phyloP scores from a whole-genome alignment of 2,113 vertebrate genomes.

The Phylloscopus trochilus region DNA sequence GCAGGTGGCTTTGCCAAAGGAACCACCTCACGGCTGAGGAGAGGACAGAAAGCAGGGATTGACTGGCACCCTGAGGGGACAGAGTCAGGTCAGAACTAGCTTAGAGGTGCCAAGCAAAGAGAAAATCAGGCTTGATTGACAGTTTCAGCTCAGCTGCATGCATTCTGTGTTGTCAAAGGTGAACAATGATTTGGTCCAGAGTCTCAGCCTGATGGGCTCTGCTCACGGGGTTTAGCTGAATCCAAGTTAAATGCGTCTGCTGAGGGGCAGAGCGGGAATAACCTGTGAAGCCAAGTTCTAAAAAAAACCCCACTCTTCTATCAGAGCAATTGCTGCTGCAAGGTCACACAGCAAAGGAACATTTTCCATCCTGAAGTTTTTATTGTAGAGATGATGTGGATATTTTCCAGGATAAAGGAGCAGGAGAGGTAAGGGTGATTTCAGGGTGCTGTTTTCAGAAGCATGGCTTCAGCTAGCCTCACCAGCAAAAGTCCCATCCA shows the following conservation, averaged over 20 bases:
- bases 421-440: neutral
- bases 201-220: neutral
- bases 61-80: neutral
- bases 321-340: neutral
- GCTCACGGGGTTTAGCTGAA: neutral
- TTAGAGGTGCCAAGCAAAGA: neutral
- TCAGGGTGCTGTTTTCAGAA: neutral
- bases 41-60: neutral
- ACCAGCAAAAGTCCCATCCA: neutral
- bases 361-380: neutral
- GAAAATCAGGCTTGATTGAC: neutral
- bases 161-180: neutral
- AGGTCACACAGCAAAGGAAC: neutral
- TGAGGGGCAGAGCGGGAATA: neutral
- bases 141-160: neutral
- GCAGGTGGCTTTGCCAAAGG: neutral
- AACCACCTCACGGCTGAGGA: neutral
- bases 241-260: neutral
- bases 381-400: neutral
- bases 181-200: neutral
- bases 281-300: neutral
- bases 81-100: neutral
- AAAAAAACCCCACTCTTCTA: neutral
- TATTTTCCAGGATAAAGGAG: slow-evolving; percentile 10
- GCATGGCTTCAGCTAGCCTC: neutral